Percentiles rank a stretch among this genome's conserved stretches.
Conservation (phyloP, 2,888 invertebrate species). For the Amblyjoppa proteus region DNA sequence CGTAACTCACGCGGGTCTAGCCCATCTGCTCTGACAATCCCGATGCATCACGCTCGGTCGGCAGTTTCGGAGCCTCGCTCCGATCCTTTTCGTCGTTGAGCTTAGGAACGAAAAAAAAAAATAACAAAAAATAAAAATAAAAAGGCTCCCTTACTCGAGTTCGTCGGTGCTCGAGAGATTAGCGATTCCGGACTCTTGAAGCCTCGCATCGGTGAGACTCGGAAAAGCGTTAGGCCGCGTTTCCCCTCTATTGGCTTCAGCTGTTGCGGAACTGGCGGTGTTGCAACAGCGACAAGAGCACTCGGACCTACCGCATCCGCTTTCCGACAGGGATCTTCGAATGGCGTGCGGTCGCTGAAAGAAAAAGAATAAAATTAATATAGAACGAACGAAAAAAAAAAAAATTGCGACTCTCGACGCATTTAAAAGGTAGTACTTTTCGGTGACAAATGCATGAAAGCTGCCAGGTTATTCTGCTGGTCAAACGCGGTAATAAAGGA, state of each 20-base stretch:
- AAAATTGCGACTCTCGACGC: background rate
- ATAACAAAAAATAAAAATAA: background rate
- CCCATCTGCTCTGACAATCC: background rate
- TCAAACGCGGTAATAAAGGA: no score
- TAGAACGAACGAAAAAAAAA: background rate
- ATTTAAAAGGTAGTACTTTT: no score
- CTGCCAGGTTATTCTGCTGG: no score
- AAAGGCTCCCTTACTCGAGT: conserved; percentile 69
- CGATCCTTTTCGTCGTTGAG: background rate
- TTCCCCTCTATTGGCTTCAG: conserved; percentile 59
- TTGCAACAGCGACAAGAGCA: conserved; percentile 61
- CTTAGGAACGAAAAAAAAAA: background rate
- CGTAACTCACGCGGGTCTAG: conserved; percentile 8
- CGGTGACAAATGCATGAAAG: no score
- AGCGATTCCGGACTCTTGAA: conserved; percentile 77
- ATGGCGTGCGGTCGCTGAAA: conserved; percentile 66
- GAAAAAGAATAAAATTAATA: conserved; percentile 24
- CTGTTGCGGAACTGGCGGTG: conserved; percentile 50
- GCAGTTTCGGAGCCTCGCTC: background rate
- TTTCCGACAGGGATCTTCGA: conserved; percentile 77
- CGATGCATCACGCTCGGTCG: background rate
- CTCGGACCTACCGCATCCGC: conserved; percentile 64
- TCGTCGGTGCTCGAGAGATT: conserved; percentile 74
- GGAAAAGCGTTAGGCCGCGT: conserved; percentile 76
- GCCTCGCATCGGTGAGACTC: conserved; percentile 75